Evolutionary conservation across 2,797 vertebrate species (phyloP), one percentile per base, ranked within the genome.

Genomic region (Sebastes nivosus): DNA sequence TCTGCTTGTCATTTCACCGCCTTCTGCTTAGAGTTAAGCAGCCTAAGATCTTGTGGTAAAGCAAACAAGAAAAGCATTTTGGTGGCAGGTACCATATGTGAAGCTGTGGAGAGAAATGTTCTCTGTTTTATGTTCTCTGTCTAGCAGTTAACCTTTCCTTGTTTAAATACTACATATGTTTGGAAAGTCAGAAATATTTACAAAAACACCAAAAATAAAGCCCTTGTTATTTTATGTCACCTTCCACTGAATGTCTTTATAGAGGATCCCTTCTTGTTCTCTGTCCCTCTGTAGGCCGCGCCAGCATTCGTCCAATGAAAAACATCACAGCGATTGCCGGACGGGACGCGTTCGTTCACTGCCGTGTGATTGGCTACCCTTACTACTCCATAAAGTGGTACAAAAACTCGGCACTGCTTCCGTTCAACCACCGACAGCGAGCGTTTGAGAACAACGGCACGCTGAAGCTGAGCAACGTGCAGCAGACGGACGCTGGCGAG

Each of bases 381-480:
- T 99, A 99, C 83, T 99, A 99, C 93, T 99, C 98, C 92, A 99
- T 99, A 91, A 99, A 99, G 88, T 99, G 99, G 99, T 99, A 98
- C 94, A 99, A 99, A 95, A 98, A 99, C 91, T 98, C 97, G 0
- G 97, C 97, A 2, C 94, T 99, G 88, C 95, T 99, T 25, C 99
- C 99, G 0, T 99, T 99, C 84, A 99, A 99, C 93, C 99, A 99
- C 81, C 96, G 99, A 8, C 99, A 99, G 96, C 96, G 98, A 81
- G 99, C 98, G 0, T 99, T 99, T 60, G 98, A 99, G 90, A 99
- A 98, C 95, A 99, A 99, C 0, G 99, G 99, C 38, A 99, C 99
- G 0, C 90, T 99, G 42, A 99, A 99, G 89, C 96, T 99, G 79
- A 98, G 96, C 0, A 98, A 99, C 2, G 99, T 99, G 75, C 99